Evolutionary conservation across 2,113 vertebrate species (phyloP).

Genomic region (Chloebia gouldiae): DNA sequence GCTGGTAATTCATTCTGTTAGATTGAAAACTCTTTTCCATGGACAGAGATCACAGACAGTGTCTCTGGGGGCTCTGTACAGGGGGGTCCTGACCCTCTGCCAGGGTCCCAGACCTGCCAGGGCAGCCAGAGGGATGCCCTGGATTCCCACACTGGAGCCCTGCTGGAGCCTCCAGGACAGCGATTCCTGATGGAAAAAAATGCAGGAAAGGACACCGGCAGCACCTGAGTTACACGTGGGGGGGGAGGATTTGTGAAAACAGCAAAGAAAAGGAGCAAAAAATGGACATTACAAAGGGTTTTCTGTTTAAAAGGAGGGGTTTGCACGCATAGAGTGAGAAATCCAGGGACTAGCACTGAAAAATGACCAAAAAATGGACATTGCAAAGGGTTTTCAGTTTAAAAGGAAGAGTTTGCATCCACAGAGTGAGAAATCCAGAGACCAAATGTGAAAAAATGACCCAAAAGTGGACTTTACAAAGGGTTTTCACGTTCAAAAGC

Average conservation of each 20-base stretch:
- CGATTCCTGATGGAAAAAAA: fast-evolving
- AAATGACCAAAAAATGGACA: neutral
- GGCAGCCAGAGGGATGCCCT: too few species aligned
- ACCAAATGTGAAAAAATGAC: neutral
- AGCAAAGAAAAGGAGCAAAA: too few species aligned
- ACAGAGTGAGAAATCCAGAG: too few species aligned
- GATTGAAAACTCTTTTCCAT: too few species aligned
- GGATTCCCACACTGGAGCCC: too few species aligned
- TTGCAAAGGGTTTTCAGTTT: neutral
- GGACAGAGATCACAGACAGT: too few species aligned
- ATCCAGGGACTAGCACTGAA: neutral
- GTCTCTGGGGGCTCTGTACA: too few species aligned
- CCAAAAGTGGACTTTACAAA: neutral
- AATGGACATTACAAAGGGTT: neutral
- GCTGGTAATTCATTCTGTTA: too few species aligned
- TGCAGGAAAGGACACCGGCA: fast-evolving
- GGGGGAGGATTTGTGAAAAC: fast-evolving
- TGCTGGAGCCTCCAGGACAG: neutral
- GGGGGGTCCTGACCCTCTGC: too few species aligned
- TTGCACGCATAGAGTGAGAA: neutral
- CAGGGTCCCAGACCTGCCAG: too few species aligned
- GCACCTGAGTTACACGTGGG: fast-evolving
- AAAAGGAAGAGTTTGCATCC: neutral
- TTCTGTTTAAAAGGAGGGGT: neutral
- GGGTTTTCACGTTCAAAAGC: neutral